Evolutionary conservation across 2,888 invertebrate genomes (phyloP).

Genomic region (Catocala fraxini): DNA sequence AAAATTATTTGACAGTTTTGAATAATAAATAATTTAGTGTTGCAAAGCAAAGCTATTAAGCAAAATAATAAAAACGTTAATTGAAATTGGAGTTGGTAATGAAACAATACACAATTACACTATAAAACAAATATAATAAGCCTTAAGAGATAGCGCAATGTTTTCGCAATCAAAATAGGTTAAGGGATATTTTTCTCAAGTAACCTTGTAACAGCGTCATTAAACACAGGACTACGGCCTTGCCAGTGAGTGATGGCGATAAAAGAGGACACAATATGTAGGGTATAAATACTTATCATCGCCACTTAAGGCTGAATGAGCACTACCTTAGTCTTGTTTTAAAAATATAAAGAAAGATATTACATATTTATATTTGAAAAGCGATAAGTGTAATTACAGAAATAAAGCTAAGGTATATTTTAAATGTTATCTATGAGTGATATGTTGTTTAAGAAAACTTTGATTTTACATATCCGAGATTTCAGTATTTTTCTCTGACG

Average conservation of each 20-base stretch:
- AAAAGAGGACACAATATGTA: constrained; percentile 57
- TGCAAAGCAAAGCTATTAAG: too few species aligned
- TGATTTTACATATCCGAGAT: too few species aligned
- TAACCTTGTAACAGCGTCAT: constrained; percentile 46
- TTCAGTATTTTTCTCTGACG: too few species aligned
- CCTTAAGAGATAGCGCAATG: constrained; percentile 5
- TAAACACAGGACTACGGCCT: constrained; percentile 62
- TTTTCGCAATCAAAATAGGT: constrained; percentile 31
- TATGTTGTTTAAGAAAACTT: too few species aligned
- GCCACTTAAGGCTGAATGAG: constrained; percentile 36
- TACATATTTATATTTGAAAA: too few species aligned
- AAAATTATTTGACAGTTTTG: too few species aligned
- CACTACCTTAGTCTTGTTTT: constrained; percentile 25
- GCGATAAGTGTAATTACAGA: too few species aligned
- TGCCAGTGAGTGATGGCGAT: constrained; percentile 69
- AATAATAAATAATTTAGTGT: too few species aligned
- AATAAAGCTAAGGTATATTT: too few species aligned
- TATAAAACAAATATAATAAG: background rate
- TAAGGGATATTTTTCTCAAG: constrained; percentile 38
- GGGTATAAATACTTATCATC: constrained; percentile 58
- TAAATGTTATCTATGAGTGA: too few species aligned
- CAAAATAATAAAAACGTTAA: too few species aligned
- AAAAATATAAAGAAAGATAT: constrained; percentile 2
- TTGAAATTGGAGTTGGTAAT: too few species aligned
- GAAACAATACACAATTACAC: background rate